phyloP scores from a whole-genome alignment of 2,888 invertebrate species.

The Rotaria magnacalcarata region DNA sequence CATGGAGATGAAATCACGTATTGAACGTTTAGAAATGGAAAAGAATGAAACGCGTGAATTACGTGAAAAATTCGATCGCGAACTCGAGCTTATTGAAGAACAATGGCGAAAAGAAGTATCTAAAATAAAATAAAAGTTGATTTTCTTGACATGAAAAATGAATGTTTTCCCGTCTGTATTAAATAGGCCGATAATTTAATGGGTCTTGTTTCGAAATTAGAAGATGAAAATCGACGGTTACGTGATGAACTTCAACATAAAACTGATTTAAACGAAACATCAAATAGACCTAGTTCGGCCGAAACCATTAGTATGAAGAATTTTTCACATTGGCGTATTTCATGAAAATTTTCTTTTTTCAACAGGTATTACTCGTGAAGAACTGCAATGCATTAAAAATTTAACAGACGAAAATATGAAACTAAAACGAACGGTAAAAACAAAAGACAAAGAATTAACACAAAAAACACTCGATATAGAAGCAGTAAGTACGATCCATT shows the following conservation, averaged over 20 bases:
- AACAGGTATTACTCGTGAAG: conserved; percentile 48
- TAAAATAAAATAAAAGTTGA: not conserved
- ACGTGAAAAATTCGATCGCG: conserved; percentile 81
- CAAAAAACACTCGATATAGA: conserved; percentile 80
- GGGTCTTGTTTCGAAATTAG: conserved; percentile 27
- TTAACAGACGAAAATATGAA: conserved; percentile 80
- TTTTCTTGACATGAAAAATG: not conserved
- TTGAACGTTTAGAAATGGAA: conserved; percentile 83
- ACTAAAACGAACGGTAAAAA: conserved; percentile 79
- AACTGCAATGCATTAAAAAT: conserved; percentile 68
- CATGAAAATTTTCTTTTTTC: not conserved
- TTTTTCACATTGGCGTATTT: not conserved
- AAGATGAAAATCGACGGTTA: conserved; percentile 35
- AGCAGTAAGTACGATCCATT: conserved; percentile 66
- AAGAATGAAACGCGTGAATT: conserved; percentile 88
- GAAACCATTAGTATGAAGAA: not conserved
- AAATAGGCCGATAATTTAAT: conserved; percentile 3
- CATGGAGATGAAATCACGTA: conserved; percentile 75
- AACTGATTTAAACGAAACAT: not conserved
- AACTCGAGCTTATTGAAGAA: conserved; percentile 31
- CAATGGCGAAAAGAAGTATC: conserved; percentile 21
- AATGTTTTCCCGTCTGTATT: not conserved
- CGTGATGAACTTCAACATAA: conserved; percentile 30
- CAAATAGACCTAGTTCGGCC: not conserved
- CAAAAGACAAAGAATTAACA: conserved; percentile 73